Base-by-base conservation (phyloP, 2,888 invertebrate genomes). In the Deilephila porcellus region DNA sequence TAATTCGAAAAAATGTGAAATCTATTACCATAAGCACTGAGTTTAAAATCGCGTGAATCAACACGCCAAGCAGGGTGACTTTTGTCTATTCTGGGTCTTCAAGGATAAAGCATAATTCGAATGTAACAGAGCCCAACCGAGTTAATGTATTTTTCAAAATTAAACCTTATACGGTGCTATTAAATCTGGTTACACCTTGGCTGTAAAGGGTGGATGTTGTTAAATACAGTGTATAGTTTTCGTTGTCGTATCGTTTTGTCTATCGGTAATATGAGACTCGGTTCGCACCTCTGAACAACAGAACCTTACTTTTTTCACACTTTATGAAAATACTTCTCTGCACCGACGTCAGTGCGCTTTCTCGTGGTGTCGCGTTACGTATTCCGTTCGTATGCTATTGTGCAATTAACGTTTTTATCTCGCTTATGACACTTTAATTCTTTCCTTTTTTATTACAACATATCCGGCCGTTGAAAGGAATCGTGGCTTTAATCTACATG, bases 81-180 rank as follows among this genome's bases (percentile, higher is more conserved):
- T 91, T 93, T 91, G 92, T 91, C 93, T 93, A 91, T 91, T 91
- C 91, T 88, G 89, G 85, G 88, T 90, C 93, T 92, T 93, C 87
- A 88, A 91, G 91, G 90, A 92, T 91, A 89, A 90, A 90, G 90
- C 88, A 85, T 88, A 88, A 91, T 90, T 90, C 85, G 76, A 79
- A 76, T 78, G 76, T 79, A 82, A 84, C 80, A 85, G 80, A 84
- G 83, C 86, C 76, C 79, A 92, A 87, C 82, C 83, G 76, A 73
- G 73, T 73, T 70, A 64, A 74, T 74, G 73, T 77, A 75, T 56
- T 79, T 76, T 76, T 78, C 73, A 64, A 88, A 89, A 90, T 74
- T 70, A 78, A 82, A 82, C 85, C 85, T 80, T 93, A 82, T 80
- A 71, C 53, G 63, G 74, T 77, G 25, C 72, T 20, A 53, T 83